These are phyloP conservation scores for Nycticorax nycticorax DNA, from an alignment of 2,113 vertebrate species.

Conservation along the genomic window DNA sequence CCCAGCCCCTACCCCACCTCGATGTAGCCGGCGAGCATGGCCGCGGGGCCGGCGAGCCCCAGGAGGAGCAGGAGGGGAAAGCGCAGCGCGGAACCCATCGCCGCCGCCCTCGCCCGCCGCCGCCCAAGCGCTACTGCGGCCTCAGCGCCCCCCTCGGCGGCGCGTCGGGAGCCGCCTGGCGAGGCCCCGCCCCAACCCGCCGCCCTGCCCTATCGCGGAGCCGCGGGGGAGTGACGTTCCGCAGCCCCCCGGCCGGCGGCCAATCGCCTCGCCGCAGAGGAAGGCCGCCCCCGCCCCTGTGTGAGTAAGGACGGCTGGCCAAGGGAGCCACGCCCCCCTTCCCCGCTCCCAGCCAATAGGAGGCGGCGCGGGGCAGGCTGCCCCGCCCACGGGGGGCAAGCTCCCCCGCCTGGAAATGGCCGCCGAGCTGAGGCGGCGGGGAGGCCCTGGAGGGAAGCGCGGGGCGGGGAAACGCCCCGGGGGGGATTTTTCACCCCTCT, in stretches of 20 bases:
- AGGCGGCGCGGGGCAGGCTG: fast-evolving
- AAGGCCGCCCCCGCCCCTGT: fast-evolving
- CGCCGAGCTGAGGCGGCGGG: neutral
- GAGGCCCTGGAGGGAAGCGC: no score
- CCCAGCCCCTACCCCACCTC: conserved; percentile 72
- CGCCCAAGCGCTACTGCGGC: conserved; percentile 42
- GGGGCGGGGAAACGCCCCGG: neutral
- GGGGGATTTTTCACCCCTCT: neutral
- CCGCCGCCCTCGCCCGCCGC: neutral
- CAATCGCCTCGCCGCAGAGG: neutral
- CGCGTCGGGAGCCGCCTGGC: conserved; percentile 41
- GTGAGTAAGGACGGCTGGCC: fast-evolving
- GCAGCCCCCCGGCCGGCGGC: fast-evolving
- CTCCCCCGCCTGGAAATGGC: neutral
- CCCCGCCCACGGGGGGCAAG: neutral
- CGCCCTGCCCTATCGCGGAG: neutral
- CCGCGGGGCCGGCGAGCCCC: conserved; percentile 75
- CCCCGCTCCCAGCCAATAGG: neutral
- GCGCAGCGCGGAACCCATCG: conserved; percentile 44
- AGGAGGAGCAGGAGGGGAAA: conserved; percentile 70
- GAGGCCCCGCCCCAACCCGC: neutral
- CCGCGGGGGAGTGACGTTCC: fast-evolving
- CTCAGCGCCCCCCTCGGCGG: conserved; percentile 45
- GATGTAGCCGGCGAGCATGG: conserved; percentile 79
- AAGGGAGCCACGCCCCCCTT: neutral